These are phyloP conservation scores for Hemistola chrysoprasaria DNA, from an alignment of 2,888 invertebrate genomes.

Conservation along the genomic window DNA sequence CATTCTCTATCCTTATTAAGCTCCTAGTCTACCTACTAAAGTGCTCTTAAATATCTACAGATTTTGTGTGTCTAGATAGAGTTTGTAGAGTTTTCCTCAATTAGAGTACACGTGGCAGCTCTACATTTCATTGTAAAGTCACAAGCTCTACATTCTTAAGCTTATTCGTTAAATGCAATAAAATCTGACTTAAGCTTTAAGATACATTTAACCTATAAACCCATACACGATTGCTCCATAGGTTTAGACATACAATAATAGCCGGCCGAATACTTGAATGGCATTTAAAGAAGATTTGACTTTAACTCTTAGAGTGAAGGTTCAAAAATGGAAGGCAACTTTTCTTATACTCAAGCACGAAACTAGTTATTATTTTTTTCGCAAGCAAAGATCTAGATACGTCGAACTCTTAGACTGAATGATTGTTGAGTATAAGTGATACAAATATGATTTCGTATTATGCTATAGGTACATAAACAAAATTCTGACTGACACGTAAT, in stretches of 20 bases:
- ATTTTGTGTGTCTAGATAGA: too few relatives aligned
- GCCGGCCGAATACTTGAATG: constrained; percentile 25
- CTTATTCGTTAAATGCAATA: background rate
- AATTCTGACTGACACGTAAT: too few relatives aligned
- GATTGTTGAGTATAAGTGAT: constrained; percentile 13
- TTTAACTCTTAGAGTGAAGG: constrained; percentile 20
- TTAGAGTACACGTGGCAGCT: constrained; percentile 17
- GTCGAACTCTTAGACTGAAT: constrained; percentile 27
- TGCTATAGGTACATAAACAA: too few relatives aligned
- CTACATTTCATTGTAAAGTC: constrained; percentile 3
- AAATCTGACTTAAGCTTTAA: constrained; percentile 23
- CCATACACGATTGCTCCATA: constrained; percentile 29
- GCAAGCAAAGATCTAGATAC: constrained; percentile 33
- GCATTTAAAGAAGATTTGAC: constrained; percentile 22
- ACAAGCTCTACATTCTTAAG: background rate
- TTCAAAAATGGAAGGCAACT: constrained; percentile 19
- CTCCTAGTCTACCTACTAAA: too few relatives aligned
- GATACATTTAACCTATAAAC: constrained; percentile 26
- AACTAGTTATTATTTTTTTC: constrained; percentile 33
- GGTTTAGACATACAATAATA: constrained; percentile 27
- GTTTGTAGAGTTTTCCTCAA: constrained; percentile 8
- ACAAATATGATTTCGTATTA: constrained; percentile 10
- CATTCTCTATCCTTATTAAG: too few relatives aligned
- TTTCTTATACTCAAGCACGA: constrained; percentile 17
- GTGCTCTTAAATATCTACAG: too few relatives aligned